Evolutionary conservation across 2,797 vertebrate genomes (phyloP).

Genomic region (Simalia tracyae): DNA sequence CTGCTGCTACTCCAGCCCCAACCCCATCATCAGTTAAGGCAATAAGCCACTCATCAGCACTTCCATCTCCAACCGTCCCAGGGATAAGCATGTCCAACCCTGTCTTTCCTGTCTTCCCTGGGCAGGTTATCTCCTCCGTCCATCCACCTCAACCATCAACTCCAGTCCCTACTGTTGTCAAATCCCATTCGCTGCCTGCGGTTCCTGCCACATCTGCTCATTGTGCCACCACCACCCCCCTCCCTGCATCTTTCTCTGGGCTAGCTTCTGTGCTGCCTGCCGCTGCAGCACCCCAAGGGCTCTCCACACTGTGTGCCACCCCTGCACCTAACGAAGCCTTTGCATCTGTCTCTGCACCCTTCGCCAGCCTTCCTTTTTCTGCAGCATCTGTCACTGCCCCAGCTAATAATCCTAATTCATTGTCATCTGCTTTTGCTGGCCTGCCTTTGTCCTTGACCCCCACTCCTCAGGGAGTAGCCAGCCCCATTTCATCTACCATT

Average conservation of each 20-base stretch:
- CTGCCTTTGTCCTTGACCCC: slow-evolving; percentile 74
- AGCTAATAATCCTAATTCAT: slow-evolving; percentile 63
- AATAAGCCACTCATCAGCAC: slow-evolving; percentile 68
- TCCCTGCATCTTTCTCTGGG: slow-evolving; percentile 83
- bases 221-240: slow-evolving; percentile 69
- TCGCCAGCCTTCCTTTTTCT: slow-evolving; percentile 77
- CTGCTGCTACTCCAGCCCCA: slow-evolving; percentile 73
- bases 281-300: slow-evolving; percentile 63
- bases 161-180: slow-evolving; percentile 85
- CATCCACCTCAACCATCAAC: slow-evolving; percentile 78
- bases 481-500: slow-evolving; percentile 67
- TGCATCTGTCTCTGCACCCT: slow-evolving; percentile 74
- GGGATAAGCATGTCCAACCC: slow-evolving; percentile 74
- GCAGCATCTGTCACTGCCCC: slow-evolving; percentile 68
- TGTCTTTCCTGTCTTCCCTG: slow-evolving; percentile 80
- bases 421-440: slow-evolving; percentile 75
- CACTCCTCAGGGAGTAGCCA: slow-evolving; percentile 72
- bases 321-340: slow-evolving; percentile 77
- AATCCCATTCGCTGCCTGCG: slow-evolving; percentile 78
- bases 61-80: slow-evolving; percentile 64
- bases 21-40: slow-evolving; percentile 74
- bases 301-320: slow-evolving; percentile 77
- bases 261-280: slow-evolving; percentile 79
- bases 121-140: slow-evolving; percentile 79
- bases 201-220: slow-evolving; percentile 66